Base-by-base conservation (phyloP, 2,888 invertebrate species). In the Loripinus fragilis region DNA sequence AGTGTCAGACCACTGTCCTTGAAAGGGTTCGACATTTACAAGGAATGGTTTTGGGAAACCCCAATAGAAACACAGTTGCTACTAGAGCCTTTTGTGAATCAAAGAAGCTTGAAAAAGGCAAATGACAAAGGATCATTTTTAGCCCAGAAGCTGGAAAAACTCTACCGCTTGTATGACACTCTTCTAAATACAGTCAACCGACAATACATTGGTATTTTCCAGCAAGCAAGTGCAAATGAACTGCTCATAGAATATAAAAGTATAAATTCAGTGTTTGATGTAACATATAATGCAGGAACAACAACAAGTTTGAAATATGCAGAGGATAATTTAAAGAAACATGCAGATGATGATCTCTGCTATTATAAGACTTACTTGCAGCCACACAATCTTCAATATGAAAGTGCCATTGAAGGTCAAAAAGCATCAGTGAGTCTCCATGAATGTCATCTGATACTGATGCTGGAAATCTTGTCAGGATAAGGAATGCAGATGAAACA, bases 401-500 rank as follows among this genome's bases (percentile, higher is more conserved):
- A 2, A 25, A 55, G 25, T 55, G 30, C 30, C 20, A 7, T 7
- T 25, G 55, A 28, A 15, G n/a, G n/a, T 2, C 5, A 25, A 7
- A 28, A 28, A 28, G 28, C 23, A 7, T 3, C 23, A 12, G 55
- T 55, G 25, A 10, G 55, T 55, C 55, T 55, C 25, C 23, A 28
- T 2, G 25, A 55, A 3, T 55, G 55, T 55, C 55, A 55, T 28
- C 5, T 28, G 17, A 55, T 55, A 28, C 17, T 55, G 8, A 20
- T 55, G 55, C 23, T 55, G 28, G 55, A 55, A 55, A 55, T 25
- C 55, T 55, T 55, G 55, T 55, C 17, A 5, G 55, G 10, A 28
- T 23, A 7, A 55, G 5, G 17, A 3, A 3, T 17, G 5, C 2
- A 2, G 25, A 25, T 12, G 28, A 55, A 5, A 28, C 25, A 25